Conservation (phyloP, 2,113 vertebrate species). For the Corythaeola cristata region DNA sequence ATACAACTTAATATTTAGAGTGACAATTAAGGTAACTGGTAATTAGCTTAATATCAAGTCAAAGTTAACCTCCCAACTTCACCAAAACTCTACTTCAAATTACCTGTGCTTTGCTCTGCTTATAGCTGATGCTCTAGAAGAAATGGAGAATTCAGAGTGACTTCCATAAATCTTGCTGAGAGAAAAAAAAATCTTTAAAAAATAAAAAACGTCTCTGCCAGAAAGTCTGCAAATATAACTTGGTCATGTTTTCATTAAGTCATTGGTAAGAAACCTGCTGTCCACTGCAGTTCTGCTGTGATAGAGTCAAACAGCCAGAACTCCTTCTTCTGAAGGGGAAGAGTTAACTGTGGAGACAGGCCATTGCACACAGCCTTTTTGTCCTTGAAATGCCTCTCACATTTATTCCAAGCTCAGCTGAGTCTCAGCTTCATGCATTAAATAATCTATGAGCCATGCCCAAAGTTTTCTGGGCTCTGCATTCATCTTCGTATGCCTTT, state of each 20-base stretch:
- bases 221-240: neutral
- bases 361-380: neutral
- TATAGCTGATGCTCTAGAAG: neutral
- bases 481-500: neutral
- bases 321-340: neutral
- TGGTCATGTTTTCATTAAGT: neutral
- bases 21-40: neutral
- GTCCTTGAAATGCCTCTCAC: neutral
- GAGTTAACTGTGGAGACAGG: neutral
- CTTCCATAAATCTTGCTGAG: neutral
- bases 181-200: neutral
- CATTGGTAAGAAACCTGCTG: neutral
- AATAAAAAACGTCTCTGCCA: neutral
- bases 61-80: neutral
- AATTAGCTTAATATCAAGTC: neutral
- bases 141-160: neutral
- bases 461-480: neutral
- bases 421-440: neutral
- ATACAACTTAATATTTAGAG: neutral
- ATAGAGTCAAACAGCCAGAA: neutral
- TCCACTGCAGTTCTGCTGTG: neutral
- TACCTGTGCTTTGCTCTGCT: neutral
- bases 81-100: neutral
- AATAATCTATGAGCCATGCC: neutral
- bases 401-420: neutral